A percentile compares a stretch with the other conserved stretches of the same genome.
phyloP scores from a whole-genome alignment of 35 echinoderm and acorn worm species.

The Apostichopus japonicus region DNA sequence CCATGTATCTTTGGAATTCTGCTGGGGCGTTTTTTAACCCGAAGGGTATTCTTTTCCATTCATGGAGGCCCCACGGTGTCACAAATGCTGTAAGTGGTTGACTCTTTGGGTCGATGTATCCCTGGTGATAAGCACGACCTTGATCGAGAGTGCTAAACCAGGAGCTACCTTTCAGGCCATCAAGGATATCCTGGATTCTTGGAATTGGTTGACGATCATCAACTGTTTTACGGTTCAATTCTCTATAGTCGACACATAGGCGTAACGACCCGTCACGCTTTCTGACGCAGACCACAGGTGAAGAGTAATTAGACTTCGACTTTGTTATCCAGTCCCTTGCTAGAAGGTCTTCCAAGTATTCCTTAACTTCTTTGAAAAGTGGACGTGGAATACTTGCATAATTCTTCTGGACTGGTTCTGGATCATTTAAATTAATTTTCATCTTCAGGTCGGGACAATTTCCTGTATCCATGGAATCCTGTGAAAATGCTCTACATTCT shows the following conservation, averaged over 20 bases:
- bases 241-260: constrained; percentile 60
- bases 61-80: no score
- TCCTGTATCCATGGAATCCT: neutral
- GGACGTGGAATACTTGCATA: constrained; percentile 66
- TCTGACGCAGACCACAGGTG: constrained; percentile 70
- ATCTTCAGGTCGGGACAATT: neutral
- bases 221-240: no score
- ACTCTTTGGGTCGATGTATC: constrained; percentile 41
- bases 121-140: constrained; percentile 74
- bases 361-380: constrained; percentile 71
- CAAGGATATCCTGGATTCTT: constrained; percentile 58
- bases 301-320: constrained; percentile 67
- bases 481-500: neutral
- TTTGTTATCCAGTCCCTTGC: constrained; percentile 56
- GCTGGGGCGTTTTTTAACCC: no score
- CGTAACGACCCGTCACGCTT: constrained; percentile 60
- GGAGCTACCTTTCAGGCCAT: constrained; percentile 28
- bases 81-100: constrained; percentile 69
- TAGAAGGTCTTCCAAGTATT: constrained; percentile 62
- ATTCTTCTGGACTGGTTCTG: constrained; percentile 60
- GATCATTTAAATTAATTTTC: neutral
- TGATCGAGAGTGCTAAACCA: constrained; percentile 66
- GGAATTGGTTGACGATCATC: constrained; percentile 72
- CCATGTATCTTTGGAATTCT: no score
- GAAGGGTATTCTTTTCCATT: no score